Conservation (phyloP, 2,113 vertebrate species). For the Podarcis cretensis region DNA sequence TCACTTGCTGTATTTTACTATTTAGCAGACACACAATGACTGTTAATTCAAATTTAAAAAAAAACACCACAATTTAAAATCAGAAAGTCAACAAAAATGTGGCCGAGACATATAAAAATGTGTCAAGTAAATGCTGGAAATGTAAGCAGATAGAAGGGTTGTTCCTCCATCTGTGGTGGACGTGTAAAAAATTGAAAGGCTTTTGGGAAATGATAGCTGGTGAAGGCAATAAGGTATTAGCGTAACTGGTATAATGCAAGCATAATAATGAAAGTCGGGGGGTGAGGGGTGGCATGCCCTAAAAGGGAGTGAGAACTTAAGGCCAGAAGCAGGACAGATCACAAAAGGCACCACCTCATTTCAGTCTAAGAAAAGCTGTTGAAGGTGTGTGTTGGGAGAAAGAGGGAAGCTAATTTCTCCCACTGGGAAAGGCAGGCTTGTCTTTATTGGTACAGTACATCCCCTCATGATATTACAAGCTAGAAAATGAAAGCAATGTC, state of each 20-base stretch:
- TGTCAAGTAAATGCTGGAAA: too few species aligned
- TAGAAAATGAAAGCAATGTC: slow-evolving; percentile 20
- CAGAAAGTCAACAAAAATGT: too few species aligned
- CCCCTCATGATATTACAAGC: background rate
- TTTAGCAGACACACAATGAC: background rate
- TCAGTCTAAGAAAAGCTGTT: background rate
- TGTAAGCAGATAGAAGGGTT: too few species aligned
- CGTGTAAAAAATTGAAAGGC: too few species aligned
- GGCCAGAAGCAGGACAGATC: background rate
- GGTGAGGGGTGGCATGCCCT: background rate
- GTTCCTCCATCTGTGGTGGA: too few species aligned
- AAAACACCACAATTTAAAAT: too few species aligned
- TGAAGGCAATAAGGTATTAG: background rate
- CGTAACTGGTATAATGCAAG: background rate
- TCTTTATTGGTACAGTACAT: background rate
- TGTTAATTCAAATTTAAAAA: background rate
- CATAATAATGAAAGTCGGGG: background rate
- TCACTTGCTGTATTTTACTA: background rate
- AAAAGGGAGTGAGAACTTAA: background rate
- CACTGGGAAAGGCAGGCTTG: background rate
- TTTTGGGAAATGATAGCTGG: background rate
- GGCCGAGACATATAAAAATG: too few species aligned
- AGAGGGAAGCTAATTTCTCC: background rate
- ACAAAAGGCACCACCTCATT: background rate
- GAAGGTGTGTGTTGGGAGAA: too few species aligned